Conservation (phyloP, 2,113 vertebrate species). For the Lagopus leucura region DNA sequence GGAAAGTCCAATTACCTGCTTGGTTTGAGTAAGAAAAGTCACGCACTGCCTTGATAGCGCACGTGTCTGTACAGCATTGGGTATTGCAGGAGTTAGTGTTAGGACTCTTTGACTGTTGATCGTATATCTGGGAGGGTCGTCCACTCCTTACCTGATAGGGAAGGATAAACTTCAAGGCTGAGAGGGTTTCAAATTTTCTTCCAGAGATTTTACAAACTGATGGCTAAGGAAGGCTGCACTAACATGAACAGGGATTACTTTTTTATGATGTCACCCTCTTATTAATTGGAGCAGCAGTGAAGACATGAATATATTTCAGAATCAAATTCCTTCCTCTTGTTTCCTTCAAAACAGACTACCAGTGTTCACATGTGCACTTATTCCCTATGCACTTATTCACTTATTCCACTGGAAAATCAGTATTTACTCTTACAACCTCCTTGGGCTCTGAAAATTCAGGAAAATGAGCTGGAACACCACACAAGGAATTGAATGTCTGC, state of each 20-base stretch:
- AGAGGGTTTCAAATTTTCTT: not conserved
- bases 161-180: not conserved
- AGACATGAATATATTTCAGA: not conserved
- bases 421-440: not conserved
- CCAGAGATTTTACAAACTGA: not conserved
- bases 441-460: too few species aligned
- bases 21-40: constrained; percentile 45
- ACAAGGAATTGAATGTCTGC: not conserved
- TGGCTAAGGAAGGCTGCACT: not conserved
- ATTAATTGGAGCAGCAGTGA: not conserved
- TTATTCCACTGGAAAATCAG: not conserved
- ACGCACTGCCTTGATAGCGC: not conserved
- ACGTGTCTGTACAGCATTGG: not conserved
- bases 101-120: not conserved
- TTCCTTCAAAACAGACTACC: not conserved
- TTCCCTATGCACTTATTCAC: not conserved
- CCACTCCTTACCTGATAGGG: not conserved
- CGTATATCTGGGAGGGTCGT: not conserved
- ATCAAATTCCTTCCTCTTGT: not conserved
- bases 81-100: not conserved
- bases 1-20: constrained; percentile 60
- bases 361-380: not conserved
- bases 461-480: not conserved
- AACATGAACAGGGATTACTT: not conserved
- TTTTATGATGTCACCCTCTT: not conserved